A percentile compares a stretch with the other conserved stretches of the same genome.
Evolutionary conservation across 2,888 invertebrate species (phyloP).

Genomic region (Sthenelais limicola): DNA sequence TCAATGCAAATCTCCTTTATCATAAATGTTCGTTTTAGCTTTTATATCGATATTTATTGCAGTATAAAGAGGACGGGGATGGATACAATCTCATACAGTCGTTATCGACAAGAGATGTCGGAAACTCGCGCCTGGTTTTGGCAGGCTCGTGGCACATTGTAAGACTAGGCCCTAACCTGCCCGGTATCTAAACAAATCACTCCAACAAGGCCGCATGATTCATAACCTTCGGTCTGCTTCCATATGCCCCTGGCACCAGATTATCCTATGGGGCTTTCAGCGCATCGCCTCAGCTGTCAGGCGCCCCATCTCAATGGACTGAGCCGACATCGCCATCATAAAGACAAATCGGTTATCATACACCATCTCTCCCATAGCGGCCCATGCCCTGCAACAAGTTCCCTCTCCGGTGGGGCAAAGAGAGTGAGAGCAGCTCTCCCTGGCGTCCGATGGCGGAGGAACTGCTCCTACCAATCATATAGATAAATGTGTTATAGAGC

Average conservation of each 20-base stretch:
- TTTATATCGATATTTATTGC: too few species aligned
- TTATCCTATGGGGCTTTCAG: not conserved
- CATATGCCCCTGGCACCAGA: not conserved
- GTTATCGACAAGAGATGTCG: too few species aligned
- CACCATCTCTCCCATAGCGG: too few species aligned
- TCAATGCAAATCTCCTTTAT: too few species aligned
- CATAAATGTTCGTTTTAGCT: too few species aligned
- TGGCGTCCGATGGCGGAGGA: not conserved
- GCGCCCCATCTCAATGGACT: conserved; percentile 1
- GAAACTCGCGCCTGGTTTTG: too few species aligned
- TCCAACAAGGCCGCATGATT: conserved; percentile 16
- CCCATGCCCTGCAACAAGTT: conserved; percentile 16
- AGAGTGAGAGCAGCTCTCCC: too few species aligned
- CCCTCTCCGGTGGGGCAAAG: not conserved
- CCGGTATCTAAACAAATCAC: not conserved
- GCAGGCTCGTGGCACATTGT: too few species aligned
- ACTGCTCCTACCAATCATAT: not conserved
- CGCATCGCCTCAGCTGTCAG: not conserved
- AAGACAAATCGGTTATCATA: conserved; percentile 37
- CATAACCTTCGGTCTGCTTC: conserved; percentile 1
- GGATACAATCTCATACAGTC: too few species aligned
- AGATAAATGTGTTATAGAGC: conserved; percentile 18
- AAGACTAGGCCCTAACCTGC: not conserved
- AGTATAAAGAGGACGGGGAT: too few species aligned
- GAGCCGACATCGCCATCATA: conserved; percentile 1